Percentiles rank a stretch among this genome's conserved stretches.
Evolutionary conservation across 2,797 vertebrate species (phyloP).

Genomic region (Malacoraja senta): DNA sequence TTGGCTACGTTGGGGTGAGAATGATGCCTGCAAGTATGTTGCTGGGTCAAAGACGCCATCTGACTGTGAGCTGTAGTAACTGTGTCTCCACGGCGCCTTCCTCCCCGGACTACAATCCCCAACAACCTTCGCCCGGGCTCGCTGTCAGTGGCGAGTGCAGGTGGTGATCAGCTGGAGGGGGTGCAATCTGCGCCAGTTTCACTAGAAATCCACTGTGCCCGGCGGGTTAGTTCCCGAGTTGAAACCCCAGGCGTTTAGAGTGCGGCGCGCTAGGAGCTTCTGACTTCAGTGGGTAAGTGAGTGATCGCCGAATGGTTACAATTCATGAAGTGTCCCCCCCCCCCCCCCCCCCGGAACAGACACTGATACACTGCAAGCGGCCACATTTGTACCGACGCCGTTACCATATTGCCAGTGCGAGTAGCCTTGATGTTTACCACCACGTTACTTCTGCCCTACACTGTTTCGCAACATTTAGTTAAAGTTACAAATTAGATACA

Average conservation of each 20-base stretch:
- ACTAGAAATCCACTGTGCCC: not conserved
- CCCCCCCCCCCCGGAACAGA: no score
- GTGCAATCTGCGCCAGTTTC: constrained; percentile 4
- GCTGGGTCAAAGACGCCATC: no score
- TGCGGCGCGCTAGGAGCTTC: not conserved
- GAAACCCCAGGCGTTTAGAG: not conserved
- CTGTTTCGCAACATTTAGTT: not conserved
- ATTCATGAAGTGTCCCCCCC: not conserved
- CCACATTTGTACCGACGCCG: not conserved
- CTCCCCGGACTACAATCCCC: not conserved
- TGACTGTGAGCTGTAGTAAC: not conserved
- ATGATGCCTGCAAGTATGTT: no score
- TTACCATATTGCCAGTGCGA: not conserved
- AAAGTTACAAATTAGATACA: not conserved
- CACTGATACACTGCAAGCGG: not conserved
- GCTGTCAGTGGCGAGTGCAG: not conserved
- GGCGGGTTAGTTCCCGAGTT: not conserved
- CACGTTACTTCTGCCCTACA: not conserved
- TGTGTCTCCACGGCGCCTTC: not conserved
- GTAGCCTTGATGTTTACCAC: not conserved
- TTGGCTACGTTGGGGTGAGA: no score
- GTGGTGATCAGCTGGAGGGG: constrained; percentile 1
- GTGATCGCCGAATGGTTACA: not conserved
- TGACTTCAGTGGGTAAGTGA: constrained; percentile 21
- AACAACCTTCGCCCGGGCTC: not conserved